Evolutionary conservation across 1,140 invertebrate species (phyloP).

Genomic region (Ditylenchus dipsaci): DNA sequence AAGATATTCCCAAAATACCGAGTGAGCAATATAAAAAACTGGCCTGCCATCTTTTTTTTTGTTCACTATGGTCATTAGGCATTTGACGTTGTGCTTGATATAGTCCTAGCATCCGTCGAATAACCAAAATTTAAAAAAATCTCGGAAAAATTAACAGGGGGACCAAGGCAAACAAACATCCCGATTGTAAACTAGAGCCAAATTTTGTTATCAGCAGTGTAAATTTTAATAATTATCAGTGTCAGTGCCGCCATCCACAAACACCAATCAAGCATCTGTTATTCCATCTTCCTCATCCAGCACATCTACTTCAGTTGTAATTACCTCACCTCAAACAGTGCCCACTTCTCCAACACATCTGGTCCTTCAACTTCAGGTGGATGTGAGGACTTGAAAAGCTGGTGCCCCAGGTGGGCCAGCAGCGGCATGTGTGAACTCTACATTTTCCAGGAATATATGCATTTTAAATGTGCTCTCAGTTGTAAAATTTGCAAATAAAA

Average conservation of each 20-base stretch:
- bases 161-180: no score
- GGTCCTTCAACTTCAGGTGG: background rate
- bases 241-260: background rate
- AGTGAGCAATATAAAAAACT: no score
- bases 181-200: no score
- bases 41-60: no score
- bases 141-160: no score
- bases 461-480: conserved; percentile 41
- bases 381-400: conserved; percentile 39
- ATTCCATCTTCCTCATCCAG: background rate
- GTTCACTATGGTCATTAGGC: no score
- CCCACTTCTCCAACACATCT: conserved; percentile 10
- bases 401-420: conserved; percentile 49
- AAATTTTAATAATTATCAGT: conserved; percentile 19
- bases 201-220: no score
- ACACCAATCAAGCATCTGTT: background rate
- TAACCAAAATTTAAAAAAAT: no score
- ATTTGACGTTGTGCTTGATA: no score
- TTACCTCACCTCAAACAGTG: conserved; percentile 23
- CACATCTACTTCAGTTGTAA: background rate
- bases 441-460: conserved; percentile 48
- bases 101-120: no score
- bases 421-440: conserved; percentile 43
- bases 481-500: conserved; percentile 33
- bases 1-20: no score